Base-by-base conservation (phyloP, 1,140 invertebrate genomes). In the Drosophila arizonae region DNA sequence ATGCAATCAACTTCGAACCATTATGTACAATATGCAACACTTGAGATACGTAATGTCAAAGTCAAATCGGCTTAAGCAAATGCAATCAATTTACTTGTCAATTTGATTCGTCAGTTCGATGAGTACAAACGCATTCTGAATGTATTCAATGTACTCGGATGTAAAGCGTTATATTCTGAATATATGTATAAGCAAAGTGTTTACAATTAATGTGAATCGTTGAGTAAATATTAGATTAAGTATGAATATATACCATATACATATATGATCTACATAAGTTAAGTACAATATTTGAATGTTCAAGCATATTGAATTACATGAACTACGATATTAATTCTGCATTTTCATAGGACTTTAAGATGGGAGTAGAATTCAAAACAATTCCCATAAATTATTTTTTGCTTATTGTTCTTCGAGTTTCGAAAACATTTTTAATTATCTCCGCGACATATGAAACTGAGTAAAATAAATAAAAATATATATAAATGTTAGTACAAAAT, bases 101-200 rank as follows among this genome's bases (percentile, higher is more conserved):
- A 86, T 86, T 85, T 70, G 17, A 77, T 46, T 48, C 17, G 43
- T 66, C 17, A 56, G 57, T 58, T 66, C 63, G 36, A 76, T 48
- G 68, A 66, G 33, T 66, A 51, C 71, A 77, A 70, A 57, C 6
- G 43, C 58, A 70, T 70, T 58, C 41, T 17, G 28, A 70, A 70
- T 74, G 58, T 51, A 65, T 67, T 77, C 46, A 41, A 57, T 73
- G 45, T 65, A 71, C 72, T 76, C 72, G 64, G 28, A 61, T 46
- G 39, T 72, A 87, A 86, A 81, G 81, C 81, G 81, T 86, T 72
- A 71, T 70, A 86, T 86, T 86, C 81, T 86, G 84, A 86, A 87
- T 41, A 76, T 70, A 81, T 57, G 51, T 39, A 76, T 72, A 82
- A 65, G 52, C 46, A 4, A 70, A 86, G 33, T 56, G 24, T 24